Percentiles rank a stretch among this genome's conserved stretches.
Evolutionary conservation across 2,797 vertebrate genomes (phyloP).

Genomic region (Fistularia commersonii): DNA sequence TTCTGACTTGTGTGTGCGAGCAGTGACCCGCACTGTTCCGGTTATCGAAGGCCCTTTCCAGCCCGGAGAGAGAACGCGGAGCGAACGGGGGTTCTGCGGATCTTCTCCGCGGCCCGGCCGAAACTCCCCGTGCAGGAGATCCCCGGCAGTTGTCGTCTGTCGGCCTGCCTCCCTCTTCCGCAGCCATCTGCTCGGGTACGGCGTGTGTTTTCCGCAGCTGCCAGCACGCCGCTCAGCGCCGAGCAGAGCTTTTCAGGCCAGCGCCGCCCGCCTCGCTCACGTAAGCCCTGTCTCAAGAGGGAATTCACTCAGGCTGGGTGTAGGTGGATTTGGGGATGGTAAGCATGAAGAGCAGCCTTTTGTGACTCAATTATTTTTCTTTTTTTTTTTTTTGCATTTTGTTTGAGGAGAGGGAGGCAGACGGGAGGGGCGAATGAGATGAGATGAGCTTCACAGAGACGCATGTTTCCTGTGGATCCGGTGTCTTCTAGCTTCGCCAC

Average conservation of each 20-base stretch:
- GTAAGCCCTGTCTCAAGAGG: constrained; percentile 70
- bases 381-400: constrained; percentile 34
- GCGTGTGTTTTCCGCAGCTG: constrained; percentile 63
- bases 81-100: neutral
- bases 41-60: constrained; percentile 56
- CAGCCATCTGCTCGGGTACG: constrained; percentile 64
- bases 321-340: constrained; percentile 66
- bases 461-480: constrained; percentile 12
- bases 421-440: constrained; percentile 18
- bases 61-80: constrained; percentile 37
- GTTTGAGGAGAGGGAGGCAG: constrained; percentile 27
- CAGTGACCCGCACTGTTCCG: constrained; percentile 54
- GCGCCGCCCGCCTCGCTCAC: constrained; percentile 56
- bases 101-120: constrained; percentile 45
- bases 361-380: constrained; percentile 44
- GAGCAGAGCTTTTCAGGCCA: constrained; percentile 60
- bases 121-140: constrained; percentile 61
- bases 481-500: neutral
- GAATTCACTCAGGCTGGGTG: constrained; percentile 57
- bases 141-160: constrained; percentile 66
- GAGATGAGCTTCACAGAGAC: constrained; percentile 8
- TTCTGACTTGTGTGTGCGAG: neutral
- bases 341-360: constrained; percentile 50
- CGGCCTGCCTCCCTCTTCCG: constrained; percentile 58
- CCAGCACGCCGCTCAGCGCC: constrained; percentile 57